Base-by-base conservation (phyloP, 2,113 vertebrate species). In the Motacilla tschutschensis region DNA sequence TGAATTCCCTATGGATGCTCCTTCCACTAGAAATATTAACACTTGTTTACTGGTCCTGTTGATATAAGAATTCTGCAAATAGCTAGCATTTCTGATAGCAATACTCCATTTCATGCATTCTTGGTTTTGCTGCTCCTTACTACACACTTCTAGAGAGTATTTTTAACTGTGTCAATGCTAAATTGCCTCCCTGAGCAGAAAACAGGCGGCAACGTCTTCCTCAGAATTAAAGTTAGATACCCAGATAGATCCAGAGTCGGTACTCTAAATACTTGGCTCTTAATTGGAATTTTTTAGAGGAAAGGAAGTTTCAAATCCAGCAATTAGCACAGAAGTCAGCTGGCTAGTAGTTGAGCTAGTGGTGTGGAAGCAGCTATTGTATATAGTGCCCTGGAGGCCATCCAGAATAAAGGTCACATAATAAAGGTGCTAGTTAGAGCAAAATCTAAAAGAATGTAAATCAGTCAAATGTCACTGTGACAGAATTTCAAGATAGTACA, bases 21-120 rank as follows among this genome's bases (percentile, higher is more conserved):
- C 91, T 91, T 96, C 87, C 71, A 74, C 95, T 94, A 89, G 95
- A 95, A 97, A 95, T 96, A 97, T 96, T 96, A 97, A 95, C 95
- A 95, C 95, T 96, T 96, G 95, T 97, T 96, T 97, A 96, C 91
- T 80, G 87, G 92, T 93, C 87, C 91, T 96, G 93, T 97, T 97
- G 97, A 96, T 93, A 93, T 79, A 95, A 94, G 95, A 96, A 95
- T 94, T 93, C 93, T 96, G 89, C 88, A 95, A 95, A 95, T 92
- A 92, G 94, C 88, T 90, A 88, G 67, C 13, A 20, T 76, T 88
- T 88, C 91, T 85, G 72, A 77, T 92, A 94, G 86, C 38, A 69
- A 40, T 47, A 59, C 76, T 93, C 83, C 85, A 74, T 73, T 85
- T 54, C 72, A 76, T 80, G 48, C 10, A 9, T 79, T 72, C 69